These are phyloP conservation scores for Antheraea yamamai DNA, from an alignment of 2,888 invertebrate genomes.

Conservation along the genomic window DNA sequence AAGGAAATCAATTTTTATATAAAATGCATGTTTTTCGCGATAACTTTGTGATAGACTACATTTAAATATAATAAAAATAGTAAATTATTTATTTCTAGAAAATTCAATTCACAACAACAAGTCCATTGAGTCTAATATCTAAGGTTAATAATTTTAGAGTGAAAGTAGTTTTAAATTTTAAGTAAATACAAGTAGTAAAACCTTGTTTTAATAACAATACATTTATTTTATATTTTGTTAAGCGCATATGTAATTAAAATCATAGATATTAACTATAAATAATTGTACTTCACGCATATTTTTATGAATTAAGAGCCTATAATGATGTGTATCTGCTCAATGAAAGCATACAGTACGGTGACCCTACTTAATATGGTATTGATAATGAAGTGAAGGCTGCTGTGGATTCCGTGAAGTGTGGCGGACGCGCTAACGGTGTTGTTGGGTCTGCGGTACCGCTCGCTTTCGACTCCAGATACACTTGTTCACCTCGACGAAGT, in stretches of 20 bases:
- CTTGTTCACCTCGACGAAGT: conserved; percentile 17
- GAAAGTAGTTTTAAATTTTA: not conserved
- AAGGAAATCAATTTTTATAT: too few species aligned
- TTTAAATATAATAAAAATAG: too few species aligned
- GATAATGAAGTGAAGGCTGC: conserved; percentile 27
- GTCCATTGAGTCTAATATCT: not conserved
- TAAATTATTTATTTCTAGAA: too few species aligned
- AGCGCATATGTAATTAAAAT: not conserved
- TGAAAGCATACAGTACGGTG: not conserved
- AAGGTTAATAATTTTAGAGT: not conserved
- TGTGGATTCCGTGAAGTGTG: conserved; percentile 35
- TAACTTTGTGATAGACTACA: too few species aligned
- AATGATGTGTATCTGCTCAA: not conserved
- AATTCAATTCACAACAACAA: not conserved
- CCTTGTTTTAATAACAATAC: not conserved
- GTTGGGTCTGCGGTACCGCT: conserved; percentile 19
- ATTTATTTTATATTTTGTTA: not conserved
- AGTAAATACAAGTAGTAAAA: not conserved
- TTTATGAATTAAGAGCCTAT: not conserved
- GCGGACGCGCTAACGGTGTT: conserved; percentile 37
- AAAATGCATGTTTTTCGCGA: too few species aligned
- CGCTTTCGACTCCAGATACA: conserved; percentile 11
- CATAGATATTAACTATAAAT: not conserved
- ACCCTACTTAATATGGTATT: not conserved
- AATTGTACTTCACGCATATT: too few species aligned